A percentile compares a stretch with the other conserved stretches of the same genome.
Evolutionary conservation across 2,113 vertebrate species (phyloP).

Genomic region (Falco punctatus): DNA sequence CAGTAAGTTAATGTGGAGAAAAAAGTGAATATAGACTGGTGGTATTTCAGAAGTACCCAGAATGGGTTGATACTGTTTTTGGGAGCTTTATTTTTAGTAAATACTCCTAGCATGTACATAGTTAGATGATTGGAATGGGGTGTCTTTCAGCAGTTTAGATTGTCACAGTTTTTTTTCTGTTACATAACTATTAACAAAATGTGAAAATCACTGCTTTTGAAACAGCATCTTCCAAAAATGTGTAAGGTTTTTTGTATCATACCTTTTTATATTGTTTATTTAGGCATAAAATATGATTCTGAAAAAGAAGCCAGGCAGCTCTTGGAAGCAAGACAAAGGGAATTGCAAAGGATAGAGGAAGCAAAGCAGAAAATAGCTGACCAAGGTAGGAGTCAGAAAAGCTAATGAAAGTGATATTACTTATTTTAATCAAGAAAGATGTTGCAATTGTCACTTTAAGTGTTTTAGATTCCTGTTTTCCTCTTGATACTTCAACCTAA

Average conservation of each 20-base stretch:
- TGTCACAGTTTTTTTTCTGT: neutral
- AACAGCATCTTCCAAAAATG: neutral
- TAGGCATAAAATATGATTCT: constrained; percentile 95
- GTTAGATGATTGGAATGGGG: neutral
- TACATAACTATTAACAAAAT: neutral
- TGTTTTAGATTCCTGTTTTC: neutral
- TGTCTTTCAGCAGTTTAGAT: neutral
- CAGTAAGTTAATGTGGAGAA: constrained; percentile 77
- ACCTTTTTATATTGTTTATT: neutral
- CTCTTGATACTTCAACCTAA: neutral
- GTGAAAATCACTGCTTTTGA: neutral
- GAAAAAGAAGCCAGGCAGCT: constrained; percentile 92
- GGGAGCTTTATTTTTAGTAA: neutral
- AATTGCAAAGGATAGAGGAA: constrained; percentile 94
- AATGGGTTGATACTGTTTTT: neutral
- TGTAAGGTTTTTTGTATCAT: neutral
- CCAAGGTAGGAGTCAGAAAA: constrained; percentile 79
- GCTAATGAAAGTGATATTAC: neutral
- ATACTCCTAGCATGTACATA: neutral
- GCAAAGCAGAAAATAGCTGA: constrained; percentile 93
- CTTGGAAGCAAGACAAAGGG: constrained; percentile 89
- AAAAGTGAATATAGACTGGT: neutral
- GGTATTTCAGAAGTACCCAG: neutral
- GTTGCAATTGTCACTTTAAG: neutral
- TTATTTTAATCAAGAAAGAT: neutral